Percentiles rank a stretch among this genome's conserved stretches.
These are phyloP conservation scores for Epiblema foenella DNA, from an alignment of 2,888 invertebrate genomes.

Conservation along the genomic window DNA sequence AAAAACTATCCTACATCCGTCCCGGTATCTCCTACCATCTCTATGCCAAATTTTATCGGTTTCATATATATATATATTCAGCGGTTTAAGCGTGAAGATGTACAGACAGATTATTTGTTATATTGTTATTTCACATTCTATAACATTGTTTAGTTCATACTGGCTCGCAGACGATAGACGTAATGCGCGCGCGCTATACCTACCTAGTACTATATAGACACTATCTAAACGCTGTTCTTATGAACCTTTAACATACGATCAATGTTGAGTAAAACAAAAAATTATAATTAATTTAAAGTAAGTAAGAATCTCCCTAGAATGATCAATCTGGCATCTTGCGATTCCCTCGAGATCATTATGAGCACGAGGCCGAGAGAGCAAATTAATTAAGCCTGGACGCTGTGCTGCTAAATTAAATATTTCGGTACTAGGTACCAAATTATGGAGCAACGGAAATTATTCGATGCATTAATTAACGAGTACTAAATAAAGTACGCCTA, in stretches of 20 bases:
- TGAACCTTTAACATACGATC: neutral
- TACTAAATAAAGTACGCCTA: slow-evolving; percentile 30
- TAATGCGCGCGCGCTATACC: no score
- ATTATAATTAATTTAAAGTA: slow-evolving; percentile 58
- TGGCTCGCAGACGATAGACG: no score
- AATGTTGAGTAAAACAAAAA: slow-evolving; percentile 43
- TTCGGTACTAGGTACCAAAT: slow-evolving; percentile 37
- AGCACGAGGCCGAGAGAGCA: slow-evolving; percentile 61
- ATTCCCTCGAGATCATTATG: slow-evolving; percentile 61
- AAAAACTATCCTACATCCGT: no score
- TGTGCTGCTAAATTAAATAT: slow-evolving; percentile 55
- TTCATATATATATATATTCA: no score
- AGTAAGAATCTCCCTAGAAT: slow-evolving; percentile 56
- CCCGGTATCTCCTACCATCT: no score
- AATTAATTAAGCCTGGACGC: slow-evolving; percentile 67
- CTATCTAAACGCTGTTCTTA: neutral
- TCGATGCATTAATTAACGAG: slow-evolving; percentile 41
- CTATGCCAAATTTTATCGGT: no score
- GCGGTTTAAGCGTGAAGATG: no score
- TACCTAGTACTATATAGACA: no score
- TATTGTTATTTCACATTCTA: no score
- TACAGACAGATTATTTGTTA: no score
- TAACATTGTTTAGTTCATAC: no score
- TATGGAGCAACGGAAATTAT: slow-evolving; percentile 42
- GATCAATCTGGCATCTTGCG: slow-evolving; percentile 60